A percentile compares a stretch with the other conserved stretches of the same genome.
phyloP scores from a whole-genome alignment of 1,140 invertebrate species.

The Zophobas morio region DNA sequence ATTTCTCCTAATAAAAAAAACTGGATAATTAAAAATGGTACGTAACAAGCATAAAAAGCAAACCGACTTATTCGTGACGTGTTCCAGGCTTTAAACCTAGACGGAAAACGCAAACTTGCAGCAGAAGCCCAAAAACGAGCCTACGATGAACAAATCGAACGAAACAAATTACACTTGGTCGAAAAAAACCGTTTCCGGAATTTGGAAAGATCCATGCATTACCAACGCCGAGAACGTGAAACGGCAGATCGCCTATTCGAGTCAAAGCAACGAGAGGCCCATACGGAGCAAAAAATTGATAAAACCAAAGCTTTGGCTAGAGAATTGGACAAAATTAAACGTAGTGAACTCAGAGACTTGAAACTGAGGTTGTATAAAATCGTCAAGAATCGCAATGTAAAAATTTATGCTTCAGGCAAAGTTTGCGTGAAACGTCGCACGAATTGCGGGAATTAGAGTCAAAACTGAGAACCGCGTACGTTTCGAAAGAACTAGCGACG shows the following conservation, averaged over 20 bases:
- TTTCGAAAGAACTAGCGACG: constrained; percentile 65
- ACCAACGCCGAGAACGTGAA: constrained; percentile 57
- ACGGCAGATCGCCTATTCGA: constrained; percentile 49
- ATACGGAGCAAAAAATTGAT: constrained; percentile 52
- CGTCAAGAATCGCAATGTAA: not conserved
- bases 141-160: constrained; percentile 54
- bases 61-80: constrained; percentile 14
- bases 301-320: constrained; percentile 60
- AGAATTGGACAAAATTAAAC: constrained; percentile 61
- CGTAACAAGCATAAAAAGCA: too few relatives aligned
- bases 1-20: too few relatives aligned
- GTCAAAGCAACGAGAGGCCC: constrained; percentile 51
- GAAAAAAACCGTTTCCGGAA: constrained; percentile 58
- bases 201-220: constrained; percentile 57
- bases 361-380: constrained; percentile 54
- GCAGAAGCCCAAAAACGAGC: constrained; percentile 52
- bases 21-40: too few relatives aligned
- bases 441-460: constrained; percentile 66
- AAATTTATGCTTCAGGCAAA: constrained; percentile 56
- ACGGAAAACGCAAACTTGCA: constrained; percentile 48
- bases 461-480: constrained; percentile 66
- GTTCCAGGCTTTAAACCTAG: constrained; percentile 51
- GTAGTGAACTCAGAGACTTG: constrained; percentile 59
- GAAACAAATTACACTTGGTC: constrained; percentile 55
- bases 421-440: constrained; percentile 65